Evolutionary conservation across 2,888 invertebrate species (phyloP), one percentile per base, ranked within the genome.

Genomic region (Syritta pipiens): DNA sequence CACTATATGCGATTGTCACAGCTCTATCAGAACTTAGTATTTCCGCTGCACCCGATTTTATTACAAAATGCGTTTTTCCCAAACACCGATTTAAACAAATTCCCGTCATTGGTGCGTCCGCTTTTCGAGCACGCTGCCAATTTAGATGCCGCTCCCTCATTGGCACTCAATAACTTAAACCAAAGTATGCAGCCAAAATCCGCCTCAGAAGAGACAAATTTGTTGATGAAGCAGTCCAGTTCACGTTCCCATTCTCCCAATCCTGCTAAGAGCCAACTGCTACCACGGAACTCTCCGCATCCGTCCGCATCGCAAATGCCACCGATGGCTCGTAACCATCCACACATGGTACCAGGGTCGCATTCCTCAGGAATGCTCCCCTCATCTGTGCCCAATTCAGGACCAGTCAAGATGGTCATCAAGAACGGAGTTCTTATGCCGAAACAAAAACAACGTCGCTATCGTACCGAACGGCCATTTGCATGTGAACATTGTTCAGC

Each of bases 401-500:
- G 91, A 19, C 88, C 89, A 22, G 88, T 96, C 0, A 95, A 96
- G 88, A 95, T 96, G 95, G 96, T 96, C 0, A 95, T 96, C 60
- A 96, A 96, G 87, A 96, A 96, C 84, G 96, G 96, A 0, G 93
- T 96, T 0, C 89, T 96, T 1, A 96, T 96, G 93, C 96, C 96
- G 0, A 97, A 97, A 84, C 96, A 96, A 85, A 97, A 97, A 84
- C 97, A 97, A 87, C 90, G 96, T 51, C 92, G 97, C 37, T 97
- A 97, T 86, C 91, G 97, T 72, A 97, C 97, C 17, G 97, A 97
- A 86, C 90, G 97, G 20, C 97, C 97, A 0, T 97, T 96, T 88
- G 94, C 94, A 0, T 97, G 97, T 87, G 95, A 95, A 68, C 95
- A 96, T 85, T 97, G 97, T 88, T 94, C 95, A 0, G 96, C 97